Percentiles rank a stretch among this genome's conserved stretches.
Evolutionary conservation across 2,888 invertebrate genomes (phyloP).

Genomic region (Agrypnus murinus): DNA sequence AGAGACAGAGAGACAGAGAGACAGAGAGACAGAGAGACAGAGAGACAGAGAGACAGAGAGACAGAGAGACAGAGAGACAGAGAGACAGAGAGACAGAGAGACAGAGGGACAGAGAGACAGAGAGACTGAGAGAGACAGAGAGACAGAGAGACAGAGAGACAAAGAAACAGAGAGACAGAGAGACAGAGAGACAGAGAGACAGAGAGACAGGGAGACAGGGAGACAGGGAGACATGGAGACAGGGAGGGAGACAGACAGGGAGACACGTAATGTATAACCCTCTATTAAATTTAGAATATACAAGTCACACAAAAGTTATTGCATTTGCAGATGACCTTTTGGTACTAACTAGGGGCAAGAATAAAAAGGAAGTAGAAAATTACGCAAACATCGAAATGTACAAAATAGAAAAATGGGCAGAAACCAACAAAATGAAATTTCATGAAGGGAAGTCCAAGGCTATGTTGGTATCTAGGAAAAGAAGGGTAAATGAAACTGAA

Average conservation of each 20-base stretch:
- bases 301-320: too few species aligned
- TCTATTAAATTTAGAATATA: too few species aligned
- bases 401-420: too few species aligned
- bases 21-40: constrained; percentile 6
- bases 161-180: neutral
- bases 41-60: neutral
- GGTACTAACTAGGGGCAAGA: too few species aligned
- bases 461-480: too few species aligned
- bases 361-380: too few species aligned
- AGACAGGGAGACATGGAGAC: neutral
- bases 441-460: too few species aligned
- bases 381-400: too few species aligned
- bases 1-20: constrained; percentile 10
- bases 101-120: neutral
- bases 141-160: neutral
- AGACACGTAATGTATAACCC: too few species aligned
- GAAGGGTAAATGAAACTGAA: too few species aligned
- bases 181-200: neutral
- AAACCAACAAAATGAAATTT: too few species aligned
- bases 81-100: neutral
- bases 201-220: neutral
- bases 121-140: neutral
- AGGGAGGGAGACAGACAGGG: constrained; percentile 2
- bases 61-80: neutral
- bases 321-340: too few species aligned